Evolutionary conservation across 2,797 vertebrate species (phyloP), one percentile per base, ranked within the genome.

Genomic region (Garrulus glandarius): DNA sequence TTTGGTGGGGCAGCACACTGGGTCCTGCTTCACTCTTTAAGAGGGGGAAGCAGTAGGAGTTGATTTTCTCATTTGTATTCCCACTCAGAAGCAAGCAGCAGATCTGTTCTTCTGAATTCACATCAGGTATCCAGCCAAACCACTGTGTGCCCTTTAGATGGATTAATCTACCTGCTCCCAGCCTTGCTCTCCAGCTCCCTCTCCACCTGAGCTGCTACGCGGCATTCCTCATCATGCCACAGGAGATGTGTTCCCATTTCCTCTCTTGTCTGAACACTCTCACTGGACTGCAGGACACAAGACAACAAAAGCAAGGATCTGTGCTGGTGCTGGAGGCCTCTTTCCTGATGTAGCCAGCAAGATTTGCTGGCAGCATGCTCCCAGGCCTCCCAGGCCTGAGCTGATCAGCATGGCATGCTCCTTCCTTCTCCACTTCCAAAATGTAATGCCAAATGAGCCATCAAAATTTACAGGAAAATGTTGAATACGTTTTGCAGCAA

Each of bases 341-440:
- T 30, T 59, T 61, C 26, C 32, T 36, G 14, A 32, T 80, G 20
- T 17, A 74, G 5, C 37, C 44, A 70, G 52, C 24, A 79, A 56
- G 65, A 52, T 24, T 36, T 74, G 22, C 43, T 72, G 27, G 57
- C 61, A 81, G 46, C 9, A 5, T 13, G 21, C 20, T 74, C 9
- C 0, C 23, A 32, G 49, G 26, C 67, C 46, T 49, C 46, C 7
- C 34, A 52, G 12, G 30, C 69, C 69, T 19, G 22, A 41, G 22
- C 6, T 3, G 4, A 41, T 37, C 32, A 41, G 15, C 47, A 37
- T 0, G 4, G 20, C 1, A 0, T 2, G 0, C 24, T 64, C 49
- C n/a, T 68, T 86, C 44, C 69, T 77, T 59, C 53, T 78, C n/a
- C 3, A 2, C 27, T 87, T 79, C 39, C 75, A 60, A 37, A 57